A percentile compares a stretch with the other conserved stretches of the same genome.
These are phyloP conservation scores for Rhynchophorus ferrugineus DNA, from an alignment of 1,140 invertebrate genomes.

Conservation along the genomic window DNA sequence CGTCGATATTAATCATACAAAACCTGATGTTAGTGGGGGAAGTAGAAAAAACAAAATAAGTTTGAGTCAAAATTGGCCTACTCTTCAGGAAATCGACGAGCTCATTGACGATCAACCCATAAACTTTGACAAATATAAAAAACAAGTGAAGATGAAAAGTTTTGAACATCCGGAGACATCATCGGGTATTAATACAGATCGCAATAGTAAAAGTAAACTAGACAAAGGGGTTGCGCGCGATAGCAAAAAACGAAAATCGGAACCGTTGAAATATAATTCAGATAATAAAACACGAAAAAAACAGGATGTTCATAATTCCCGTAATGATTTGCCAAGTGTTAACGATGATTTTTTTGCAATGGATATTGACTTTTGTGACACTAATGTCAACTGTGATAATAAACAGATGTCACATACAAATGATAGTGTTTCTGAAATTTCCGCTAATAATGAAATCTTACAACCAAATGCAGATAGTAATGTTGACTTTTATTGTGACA, in stretches of 20 bases:
- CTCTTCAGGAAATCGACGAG: neutral
- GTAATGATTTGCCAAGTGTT: conserved; percentile 25
- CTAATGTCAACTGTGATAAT: too few relatives aligned
- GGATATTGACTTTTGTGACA: conserved; percentile 10
- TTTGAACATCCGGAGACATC: neutral
- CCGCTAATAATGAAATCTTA: neutral
- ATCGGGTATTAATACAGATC: neutral
- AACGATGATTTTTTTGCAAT: conserved; percentile 25
- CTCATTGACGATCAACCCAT: neutral
- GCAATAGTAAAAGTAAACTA: neutral
- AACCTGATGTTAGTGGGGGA: too few relatives aligned
- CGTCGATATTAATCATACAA: too few relatives aligned
- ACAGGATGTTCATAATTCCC: conserved; percentile 6
- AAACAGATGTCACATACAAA: too few relatives aligned
- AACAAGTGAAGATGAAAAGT: neutral
- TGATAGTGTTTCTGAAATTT: too few relatives aligned
- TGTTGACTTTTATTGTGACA: conserved; percentile 7
- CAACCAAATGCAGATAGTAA: neutral
- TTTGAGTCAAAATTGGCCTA: neutral
- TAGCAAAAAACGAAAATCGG: neutral
- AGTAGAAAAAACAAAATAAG: too few relatives aligned
- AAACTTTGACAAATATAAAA: neutral
- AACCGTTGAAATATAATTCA: neutral
- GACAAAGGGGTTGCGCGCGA: neutral
- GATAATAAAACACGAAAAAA: conserved; percentile 8